Base-by-base conservation (phyloP, 2,888 invertebrate species). In the Drosophila mettleri region DNA sequence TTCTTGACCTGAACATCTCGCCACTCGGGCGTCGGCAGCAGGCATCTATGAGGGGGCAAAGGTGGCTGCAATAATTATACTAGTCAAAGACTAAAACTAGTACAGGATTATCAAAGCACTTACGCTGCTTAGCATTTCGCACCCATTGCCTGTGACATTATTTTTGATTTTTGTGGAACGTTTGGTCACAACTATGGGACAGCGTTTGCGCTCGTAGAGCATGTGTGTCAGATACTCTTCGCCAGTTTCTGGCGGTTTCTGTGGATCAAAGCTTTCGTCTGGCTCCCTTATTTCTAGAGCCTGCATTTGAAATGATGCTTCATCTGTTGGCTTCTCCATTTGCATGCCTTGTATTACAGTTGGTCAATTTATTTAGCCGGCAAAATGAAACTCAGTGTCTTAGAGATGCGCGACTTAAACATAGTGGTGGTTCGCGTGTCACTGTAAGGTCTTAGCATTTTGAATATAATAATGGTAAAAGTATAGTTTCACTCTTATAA, bases 1-100 rank as follows among this genome's bases (percentile, higher is more conserved):
- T 87, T 87, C 3, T 76, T 66, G 1, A 82, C 75, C 63, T 92
- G 92, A 0, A 70, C 71, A 12, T 79, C 65, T 29, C 90, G 89
- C 92, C 92, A 92, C 66, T 92, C 91, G 0, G 78, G 71, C 7
- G 92, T 91, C 5, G 92, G 90, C 41, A 89, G 72, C n/a, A 91
- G 69, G n/a, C 73, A 64, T 14, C 59, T 69, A 14, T 89, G 86
- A 0, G 85, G 60, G 34, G 81, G 45, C 38, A 69, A 29, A 0
- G 68, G 79, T 14, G 36, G 70, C 81, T 74, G 33, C 24, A 24
- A n/a, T 1, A 20, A 3, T 16, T 3, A 18, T 6, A 22, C 24
- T 43, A 16, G 2, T 31, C 41, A 34, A 3, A 27, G 9, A 29
- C 10, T 34, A 20, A 1, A 1, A 2, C 2, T 2, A 8, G n/a